Evolutionary conservation across 2,888 invertebrate species (phyloP), one percentile per base, ranked within the genome.

Genomic region (Iphiclides podalirius): DNA sequence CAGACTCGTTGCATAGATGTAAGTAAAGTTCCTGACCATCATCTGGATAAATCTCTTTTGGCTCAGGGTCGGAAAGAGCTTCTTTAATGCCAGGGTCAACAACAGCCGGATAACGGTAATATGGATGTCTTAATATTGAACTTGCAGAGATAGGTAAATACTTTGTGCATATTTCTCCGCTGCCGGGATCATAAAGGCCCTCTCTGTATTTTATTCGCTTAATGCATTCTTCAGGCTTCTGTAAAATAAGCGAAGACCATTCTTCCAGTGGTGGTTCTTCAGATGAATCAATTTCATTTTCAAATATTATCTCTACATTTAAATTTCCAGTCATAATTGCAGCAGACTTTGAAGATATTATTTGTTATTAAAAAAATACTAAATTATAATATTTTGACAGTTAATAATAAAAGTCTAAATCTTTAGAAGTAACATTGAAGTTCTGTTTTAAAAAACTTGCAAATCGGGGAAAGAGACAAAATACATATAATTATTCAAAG

Each of bases 11-110:
- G 37, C 76, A 75, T 3, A 71, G 33, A 6, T 55, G 61, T 37
- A 73, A 43, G 48, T 77, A 75, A 3, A 71, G 53, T n/a, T 76
- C 69, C 57, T 71, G 74, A 0, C 77, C 76, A 42, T 75, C 72
- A 33, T 63, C 63, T 2, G 64, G 47, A 43, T 66, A 73, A 50
- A 53, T 63, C 16, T 60, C 57, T 46, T 50, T 53, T 7, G 64
- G 62, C 46, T 62, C 59, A n/a, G 70, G 65, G n/a, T 60, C 41
- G 2, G 63, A 41, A 9, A 76, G 55, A 14, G 74, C 72, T 11
- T 64, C 60, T 39, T 59, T 20, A 15, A 75, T 66, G 9, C 75
- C 76, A 6, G 74, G 73, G 39, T 78, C 72, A 2, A 12, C 31
- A 14, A 76, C 52, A 1, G 60, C 56, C 8, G 75, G 76, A 44